Base-by-base conservation (phyloP, 2,888 invertebrate species). In the Orchesellides sinensis region DNA sequence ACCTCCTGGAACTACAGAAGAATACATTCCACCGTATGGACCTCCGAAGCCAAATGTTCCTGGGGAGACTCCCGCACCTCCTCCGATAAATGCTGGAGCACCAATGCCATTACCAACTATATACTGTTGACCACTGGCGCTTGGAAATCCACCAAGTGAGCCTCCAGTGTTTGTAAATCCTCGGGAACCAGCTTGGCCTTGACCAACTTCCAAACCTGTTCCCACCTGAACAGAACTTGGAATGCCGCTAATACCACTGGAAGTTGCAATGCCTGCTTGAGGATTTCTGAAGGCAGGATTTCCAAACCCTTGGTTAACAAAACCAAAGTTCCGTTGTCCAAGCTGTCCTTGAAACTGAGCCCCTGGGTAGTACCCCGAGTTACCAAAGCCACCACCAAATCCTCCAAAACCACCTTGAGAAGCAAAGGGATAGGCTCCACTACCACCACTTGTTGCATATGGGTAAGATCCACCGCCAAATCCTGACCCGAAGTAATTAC, bases 271-370 rank as follows among this genome's bases (percentile, higher is more conserved):
- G 19, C 27, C 32, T 40, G 19, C 68, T 59, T 77, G 77, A n/a
- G 78, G 78, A 29, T 65, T 70, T 40, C 78, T 79, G 25, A 79
- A 79, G 0, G 78, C 78, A 8, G 83, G 83, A 32, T 83, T 83
- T n/a, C 83, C 83, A 54, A 83, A 83, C 6, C 79, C 83, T 69
- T 83, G 83, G 68, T 83, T 83, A 12, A 83, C 75, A 56, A 83
- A 83, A n/a, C 83, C 83, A 61, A 68, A 73, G 54, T 84, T 84
- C 56, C 83, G 56, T 6, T 49, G 25, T 3, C 72, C 77, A 56
- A 59, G 32, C 27, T 77, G 77, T 23, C 77, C 77, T 35, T 83
- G 83, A 29, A 35, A 68, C 19, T 81, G 61, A 19, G 52, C 61
- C 6, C 66, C 61, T 14, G 81, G 74, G 23, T 74, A 74, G 40